These are phyloP conservation scores for Pseudomugil gertrudae DNA, from an alignment of 2,797 vertebrate species.

Conservation along the genomic window DNA sequence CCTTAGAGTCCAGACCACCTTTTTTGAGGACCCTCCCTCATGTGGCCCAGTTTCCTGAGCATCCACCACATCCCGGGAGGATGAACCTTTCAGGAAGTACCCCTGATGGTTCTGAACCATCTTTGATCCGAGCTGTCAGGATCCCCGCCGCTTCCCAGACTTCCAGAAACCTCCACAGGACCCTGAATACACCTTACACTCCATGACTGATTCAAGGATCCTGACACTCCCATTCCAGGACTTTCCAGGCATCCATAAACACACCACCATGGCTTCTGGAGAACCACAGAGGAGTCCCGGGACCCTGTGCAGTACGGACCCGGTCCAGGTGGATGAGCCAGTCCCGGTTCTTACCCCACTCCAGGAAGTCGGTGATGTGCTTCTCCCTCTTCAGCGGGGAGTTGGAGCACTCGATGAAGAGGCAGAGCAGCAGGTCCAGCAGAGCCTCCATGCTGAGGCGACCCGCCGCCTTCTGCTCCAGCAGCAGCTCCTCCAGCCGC, in stretches of 20 bases:
- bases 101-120: background rate
- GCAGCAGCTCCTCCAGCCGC: constrained; percentile 93
- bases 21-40: too few species aligned
- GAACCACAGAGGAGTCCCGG: background rate
- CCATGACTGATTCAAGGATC: too few species aligned
- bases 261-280: too few species aligned
- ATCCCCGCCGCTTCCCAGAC: background rate
- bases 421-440: constrained; percentile 91
- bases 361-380: constrained; percentile 94
- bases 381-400: constrained; percentile 91
- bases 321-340: too few species aligned
- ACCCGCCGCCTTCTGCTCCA: constrained; percentile 82
- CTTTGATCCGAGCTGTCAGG: background rate
- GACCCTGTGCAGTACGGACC: background rate
- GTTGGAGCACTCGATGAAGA: constrained; percentile 88
- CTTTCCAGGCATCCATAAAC: background rate
- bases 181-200: background rate
- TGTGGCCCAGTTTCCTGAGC: too few species aligned
- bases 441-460: constrained; percentile 92
- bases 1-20: too few species aligned
- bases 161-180: background rate
- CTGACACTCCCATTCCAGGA: background rate
- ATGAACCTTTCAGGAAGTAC: background rate
- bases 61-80: constrained; percentile 1
- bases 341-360: constrained; percentile 86